Conservation (phyloP, 2,888 invertebrate genomes). For the Drosophila meridiana region DNA sequence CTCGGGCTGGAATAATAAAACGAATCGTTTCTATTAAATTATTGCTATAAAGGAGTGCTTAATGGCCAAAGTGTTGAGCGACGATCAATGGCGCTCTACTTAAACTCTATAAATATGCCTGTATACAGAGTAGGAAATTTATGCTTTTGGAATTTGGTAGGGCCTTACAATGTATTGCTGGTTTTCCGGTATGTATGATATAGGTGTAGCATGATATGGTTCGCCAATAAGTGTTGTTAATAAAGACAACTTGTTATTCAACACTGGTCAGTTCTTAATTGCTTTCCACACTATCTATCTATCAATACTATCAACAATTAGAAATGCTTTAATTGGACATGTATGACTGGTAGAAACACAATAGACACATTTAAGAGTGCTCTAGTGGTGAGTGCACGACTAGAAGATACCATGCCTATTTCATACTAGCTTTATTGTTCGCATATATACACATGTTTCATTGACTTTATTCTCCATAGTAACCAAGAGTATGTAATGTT, state of each 20-base stretch:
- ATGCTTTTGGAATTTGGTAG: background rate
- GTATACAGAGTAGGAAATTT: background rate
- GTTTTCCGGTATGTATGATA: background rate
- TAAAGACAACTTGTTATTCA: background rate
- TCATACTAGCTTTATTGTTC: no score
- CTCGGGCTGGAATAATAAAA: slow-evolving; percentile 27
- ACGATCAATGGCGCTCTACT: background rate
- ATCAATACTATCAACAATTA: no score
- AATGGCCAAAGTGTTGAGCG: background rate
- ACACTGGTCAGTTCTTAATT: background rate
- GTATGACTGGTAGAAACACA: no score
- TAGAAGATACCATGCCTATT: no score
- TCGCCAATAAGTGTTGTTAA: background rate
- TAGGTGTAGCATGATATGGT: no score
- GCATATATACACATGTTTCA: no score
- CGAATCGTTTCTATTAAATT: slow-evolving; percentile 31
- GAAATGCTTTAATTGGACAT: no score
- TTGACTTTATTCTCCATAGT: no score
- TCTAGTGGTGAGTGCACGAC: no score
- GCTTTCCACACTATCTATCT: background rate
- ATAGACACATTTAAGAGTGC: no score
- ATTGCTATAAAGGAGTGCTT: slow-evolving; percentile 5
- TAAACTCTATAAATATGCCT: background rate
- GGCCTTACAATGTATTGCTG: background rate
- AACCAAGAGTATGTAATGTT: no score